Evolutionary conservation across 2,113 vertebrate species (phyloP), one percentile per base, ranked within the genome.

Genomic region (Rhineura floridana): DNA sequence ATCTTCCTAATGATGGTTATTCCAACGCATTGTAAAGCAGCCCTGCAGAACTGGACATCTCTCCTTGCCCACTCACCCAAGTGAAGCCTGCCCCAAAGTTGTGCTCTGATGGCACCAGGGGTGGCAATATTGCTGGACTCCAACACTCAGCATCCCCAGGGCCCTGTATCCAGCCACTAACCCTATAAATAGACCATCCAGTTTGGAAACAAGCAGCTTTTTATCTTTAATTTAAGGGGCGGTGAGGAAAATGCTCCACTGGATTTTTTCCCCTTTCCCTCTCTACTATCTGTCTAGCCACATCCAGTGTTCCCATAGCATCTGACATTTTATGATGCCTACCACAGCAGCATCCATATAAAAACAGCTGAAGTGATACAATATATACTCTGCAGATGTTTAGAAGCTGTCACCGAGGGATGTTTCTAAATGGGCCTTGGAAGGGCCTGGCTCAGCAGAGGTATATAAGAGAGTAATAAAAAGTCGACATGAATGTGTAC

Each of bases 331-430:
- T 81, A 81, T 84, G 67, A 81, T 77, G 82, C 90, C 0, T 0
- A 90, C 93, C 83, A 86, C 13, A 83, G 72, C 85, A 87, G 23
- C 28, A 63, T 65, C 88, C 88, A 30, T 39, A 39, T 50, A 52
- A 87, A 87, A 91, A 75, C 88, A 91, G 78, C 85, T 92, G 83
- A 92, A 30, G 78, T 72, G 91, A 84, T 46, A n/a, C 17, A 89
- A 85, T 84, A 89, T 84, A 89, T 81, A 90, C 0, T 79, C 90
- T 88, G 0, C 5, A 80, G 36, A 87, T 39, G 59, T 28, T 84
- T 8, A 48, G 89, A 91, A 15, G 73, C 78, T 87, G 52, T 17
- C n/a, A 0, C 50, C 70, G 72, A 76, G n/a, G 12, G 33, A 88
- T 77, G 52, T 30, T 59, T 87, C 70, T 88, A 67, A 76, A 79